These are phyloP conservation scores for Drosophila putrida DNA, from an alignment of 2,888 invertebrate species.

Conservation along the genomic window DNA sequence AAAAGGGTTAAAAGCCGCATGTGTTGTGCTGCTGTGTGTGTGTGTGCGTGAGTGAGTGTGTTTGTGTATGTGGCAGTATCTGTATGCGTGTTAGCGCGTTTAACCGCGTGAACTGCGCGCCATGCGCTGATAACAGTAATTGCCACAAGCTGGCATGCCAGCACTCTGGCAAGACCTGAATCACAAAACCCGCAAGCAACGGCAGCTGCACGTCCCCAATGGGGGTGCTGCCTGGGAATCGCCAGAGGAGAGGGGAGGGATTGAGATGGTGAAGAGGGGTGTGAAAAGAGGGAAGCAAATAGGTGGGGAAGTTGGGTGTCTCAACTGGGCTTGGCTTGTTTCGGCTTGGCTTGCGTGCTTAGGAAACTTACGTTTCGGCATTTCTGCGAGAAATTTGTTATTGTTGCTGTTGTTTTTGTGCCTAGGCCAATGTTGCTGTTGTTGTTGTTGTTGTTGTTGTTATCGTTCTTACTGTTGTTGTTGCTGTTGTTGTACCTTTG, in stretches of 20 bases:
- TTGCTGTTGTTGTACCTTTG: conserved; percentile 57
- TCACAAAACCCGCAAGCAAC: conserved; percentile 53
- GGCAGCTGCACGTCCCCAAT: conserved; percentile 19
- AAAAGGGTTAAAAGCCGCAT: conserved; percentile 75
- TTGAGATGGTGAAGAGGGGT: no score
- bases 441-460: conserved; percentile 28
- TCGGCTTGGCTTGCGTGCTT: conserved; percentile 63
- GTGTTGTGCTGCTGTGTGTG: conserved; percentile 9
- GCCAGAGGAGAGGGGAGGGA: neutral
- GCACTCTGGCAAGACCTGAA: conserved; percentile 50
- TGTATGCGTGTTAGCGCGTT: conserved; percentile 76
- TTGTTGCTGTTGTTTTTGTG: conserved; percentile 5
- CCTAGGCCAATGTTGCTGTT: conserved; percentile 28
- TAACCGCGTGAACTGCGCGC: conserved; percentile 80
- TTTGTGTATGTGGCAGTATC: conserved; percentile 46
- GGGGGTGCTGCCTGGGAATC: conserved; percentile 10
- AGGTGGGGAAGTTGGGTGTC: neutral
- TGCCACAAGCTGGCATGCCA: conserved; percentile 78
- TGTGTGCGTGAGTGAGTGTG: conserved; percentile 22
- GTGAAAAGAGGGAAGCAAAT: neutral
- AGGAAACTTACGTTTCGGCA: conserved; percentile 72
- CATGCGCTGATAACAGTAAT: conserved; percentile 80
- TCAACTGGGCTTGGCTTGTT: conserved; percentile 43
- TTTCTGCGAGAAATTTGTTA: conserved; percentile 54
- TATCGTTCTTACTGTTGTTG: conserved; percentile 34